These are phyloP conservation scores for Nephrotoma guestfalica DNA, from an alignment of 2,888 invertebrate species.

Conservation along the genomic window DNA sequence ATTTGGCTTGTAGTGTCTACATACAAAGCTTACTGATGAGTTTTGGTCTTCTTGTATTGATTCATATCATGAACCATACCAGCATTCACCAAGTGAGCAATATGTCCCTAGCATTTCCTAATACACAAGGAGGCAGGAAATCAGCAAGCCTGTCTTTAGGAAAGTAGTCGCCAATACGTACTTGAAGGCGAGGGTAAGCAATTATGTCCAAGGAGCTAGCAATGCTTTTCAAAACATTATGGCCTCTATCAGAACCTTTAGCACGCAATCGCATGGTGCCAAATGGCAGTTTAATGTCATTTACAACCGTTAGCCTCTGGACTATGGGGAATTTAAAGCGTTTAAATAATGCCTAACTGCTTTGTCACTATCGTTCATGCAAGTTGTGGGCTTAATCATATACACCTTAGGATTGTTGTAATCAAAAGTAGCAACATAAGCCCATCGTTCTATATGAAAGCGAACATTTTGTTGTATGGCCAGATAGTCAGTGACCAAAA, in stretches of 20 bases:
- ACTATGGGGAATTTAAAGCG: neutral
- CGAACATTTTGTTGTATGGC: neutral
- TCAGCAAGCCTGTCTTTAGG: neutral
- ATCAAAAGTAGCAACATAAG: neutral
- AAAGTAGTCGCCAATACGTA: neutral
- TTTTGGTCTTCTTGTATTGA: neutral
- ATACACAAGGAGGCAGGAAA: too few species aligned
- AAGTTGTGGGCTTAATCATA: neutral
- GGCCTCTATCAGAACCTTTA: neutral
- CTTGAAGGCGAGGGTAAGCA: neutral
- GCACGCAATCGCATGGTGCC: neutral
- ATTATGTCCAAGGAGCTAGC: neutral
- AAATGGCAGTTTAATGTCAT: neutral
- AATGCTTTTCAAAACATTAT: neutral
- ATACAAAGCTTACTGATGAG: too few species aligned
- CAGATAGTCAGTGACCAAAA: neutral
- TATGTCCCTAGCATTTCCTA: neutral
- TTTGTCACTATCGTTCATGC: neutral
- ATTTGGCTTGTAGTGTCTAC: too few species aligned
- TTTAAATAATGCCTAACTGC: neutral
- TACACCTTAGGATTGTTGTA: neutral
- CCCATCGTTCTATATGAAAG: neutral
- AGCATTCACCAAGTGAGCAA: neutral
- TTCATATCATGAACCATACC: neutral
- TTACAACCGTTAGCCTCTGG: neutral